Base-by-base conservation (phyloP, 2,888 invertebrate species). In the Ormia ochracea region DNA sequence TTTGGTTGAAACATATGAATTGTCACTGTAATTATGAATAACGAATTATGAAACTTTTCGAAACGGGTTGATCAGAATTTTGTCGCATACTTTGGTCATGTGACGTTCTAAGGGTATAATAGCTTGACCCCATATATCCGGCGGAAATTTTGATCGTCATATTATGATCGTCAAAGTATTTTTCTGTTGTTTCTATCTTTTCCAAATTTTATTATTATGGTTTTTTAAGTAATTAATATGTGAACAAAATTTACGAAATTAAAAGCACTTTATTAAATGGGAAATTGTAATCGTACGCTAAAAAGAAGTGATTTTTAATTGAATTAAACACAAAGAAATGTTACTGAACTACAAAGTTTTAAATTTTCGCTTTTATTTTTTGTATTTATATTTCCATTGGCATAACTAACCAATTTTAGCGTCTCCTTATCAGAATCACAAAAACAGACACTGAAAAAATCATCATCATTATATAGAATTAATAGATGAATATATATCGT, bases 321-420 rank as follows among this genome's bases (percentile, higher is more conserved):
- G 7, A 23, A 31, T 58, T 33, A 23, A 26, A 19, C 23, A 52
- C 33, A 52, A 31, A 58, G 26, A 41, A 63, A 74, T 48, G 63
- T 65, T 56, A 48, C 65, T 73, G 73, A 73, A 73, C 73, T 73
- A 54, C 12, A 17, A 54, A 26, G 28, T 54, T 33, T 36, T 59
- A 45, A 21, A 10, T 10, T 9, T 19, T 1, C n/a, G n/a, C n/a
- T n/a, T n/a, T n/a, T n/a, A n/a, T 9, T 1, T 14, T 28, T 28
- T 36, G 12, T 43, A 31, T 38, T 38, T 36, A 2, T 19, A 26
- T 28, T 59, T 4, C 10, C n/a, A 41, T 33, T 17, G 5, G n/a
- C 31, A 17, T 7, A 10, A n/a, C 31, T 17, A 43, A 31, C 17
- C 6, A 70, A 1, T 31, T 43, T 38, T 41, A 33, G 28, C 17